Base-by-base conservation (phyloP, 1,140 invertebrate genomes). In the Hermatobates lingyangjiaoensis region DNA sequence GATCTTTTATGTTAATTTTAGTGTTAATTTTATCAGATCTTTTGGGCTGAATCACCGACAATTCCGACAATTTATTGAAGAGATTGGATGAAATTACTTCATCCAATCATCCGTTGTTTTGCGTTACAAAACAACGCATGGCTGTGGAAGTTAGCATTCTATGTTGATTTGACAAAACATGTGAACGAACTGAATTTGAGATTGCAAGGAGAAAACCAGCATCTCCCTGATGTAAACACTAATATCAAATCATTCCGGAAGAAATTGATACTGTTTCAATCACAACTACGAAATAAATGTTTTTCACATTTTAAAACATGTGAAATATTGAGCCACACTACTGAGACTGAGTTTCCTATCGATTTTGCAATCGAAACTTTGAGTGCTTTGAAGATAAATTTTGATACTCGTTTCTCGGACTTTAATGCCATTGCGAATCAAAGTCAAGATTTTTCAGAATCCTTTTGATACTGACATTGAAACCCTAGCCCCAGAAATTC, bases 321-420 rank as follows among this genome's bases (percentile, higher is more conserved):
- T 51, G 27, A 58, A 52, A 54, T 54, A 54, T 56, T 58, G 34
- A 54, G 55, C 48, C 49, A 54, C 39, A 27, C 30, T 24, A 53
- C 50, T 51, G 52, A 59, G 54, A 58, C 55, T 56, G 30, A 44
- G 34, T 54, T 56, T 56, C 52, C 52, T 15, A 42, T 56, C 30
- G 56, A 59, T 58, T 58, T 58, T 54, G 58, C 50, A 59, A 56
- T 58, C 25, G 48, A 58, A 57, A 39, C 28, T 58, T 57, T 57
- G 50, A 51, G 50, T 56, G 54, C 50, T 57, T 56, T 59, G 28
- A 54, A 24, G 26, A 58, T 54, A 46, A 56, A 55, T 54, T 51
- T 56, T 53, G 48, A 53, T 4, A 48, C 50, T 54, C 57, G 52
- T 54, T 58, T 58, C 25, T 58, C 53, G 27, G 48, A 57, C 25